Evolutionary conservation across 1,140 invertebrate genomes (phyloP).

Genomic region (Diorhabda carinulata): DNA sequence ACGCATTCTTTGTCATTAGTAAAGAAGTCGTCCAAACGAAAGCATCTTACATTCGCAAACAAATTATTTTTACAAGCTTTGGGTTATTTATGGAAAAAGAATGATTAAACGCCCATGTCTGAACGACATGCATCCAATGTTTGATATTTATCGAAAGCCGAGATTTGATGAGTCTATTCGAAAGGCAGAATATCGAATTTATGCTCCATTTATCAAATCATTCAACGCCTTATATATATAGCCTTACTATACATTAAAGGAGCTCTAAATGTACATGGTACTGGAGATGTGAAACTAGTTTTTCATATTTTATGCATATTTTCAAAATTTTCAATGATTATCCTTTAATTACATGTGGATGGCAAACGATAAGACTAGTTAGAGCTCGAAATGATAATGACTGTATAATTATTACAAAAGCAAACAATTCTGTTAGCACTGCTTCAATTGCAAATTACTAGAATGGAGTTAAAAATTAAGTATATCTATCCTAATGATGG

Average conservation of each 20-base stretch:
- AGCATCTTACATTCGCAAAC: too few species aligned
- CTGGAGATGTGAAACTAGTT: constrained; percentile 8
- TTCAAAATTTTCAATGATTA: constrained; percentile 22
- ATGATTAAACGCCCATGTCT: too few species aligned
- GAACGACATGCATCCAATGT: too few species aligned
- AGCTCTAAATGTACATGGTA: constrained; percentile 6
- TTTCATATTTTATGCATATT: constrained; percentile 11
- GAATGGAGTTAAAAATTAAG: constrained; percentile 17
- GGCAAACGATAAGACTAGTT: constrained; percentile 14
- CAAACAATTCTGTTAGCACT: not conserved
- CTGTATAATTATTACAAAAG: constrained; percentile 3
- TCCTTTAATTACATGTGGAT: constrained; percentile 1
- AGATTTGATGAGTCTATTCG: constrained; percentile 15
- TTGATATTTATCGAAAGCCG: constrained; percentile 8
- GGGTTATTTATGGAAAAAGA: too few species aligned
- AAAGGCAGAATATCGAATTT: too few species aligned
- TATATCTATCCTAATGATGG: constrained; percentile 12
- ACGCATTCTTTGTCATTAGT: too few species aligned
- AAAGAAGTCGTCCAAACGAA: too few species aligned
- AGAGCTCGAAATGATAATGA: constrained; percentile 19
- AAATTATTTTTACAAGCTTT: too few species aligned
- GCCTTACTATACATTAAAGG: constrained; percentile 8
- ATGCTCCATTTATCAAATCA: constrained; percentile 19
- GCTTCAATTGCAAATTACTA: not conserved
- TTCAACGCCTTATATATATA: constrained; percentile 12